Evolutionary conservation across 2,888 invertebrate genomes (phyloP).

Genomic region (Agrotis exclamationis): DNA sequence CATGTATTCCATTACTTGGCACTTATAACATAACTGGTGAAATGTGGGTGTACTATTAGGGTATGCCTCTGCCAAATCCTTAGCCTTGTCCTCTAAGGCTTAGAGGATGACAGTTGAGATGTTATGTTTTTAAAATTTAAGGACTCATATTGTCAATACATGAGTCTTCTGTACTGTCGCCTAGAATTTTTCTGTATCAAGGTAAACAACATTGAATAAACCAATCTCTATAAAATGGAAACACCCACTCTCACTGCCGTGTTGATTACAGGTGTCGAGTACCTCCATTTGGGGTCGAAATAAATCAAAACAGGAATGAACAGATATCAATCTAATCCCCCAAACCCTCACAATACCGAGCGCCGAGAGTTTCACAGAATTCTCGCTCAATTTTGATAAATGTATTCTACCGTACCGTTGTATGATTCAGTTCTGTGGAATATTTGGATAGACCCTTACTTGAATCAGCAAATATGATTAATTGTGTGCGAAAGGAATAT

Average conservation of each 20-base stretch:
- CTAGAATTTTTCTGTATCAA: background rate
- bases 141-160: no score
- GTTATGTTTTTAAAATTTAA: no score
- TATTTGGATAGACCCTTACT: slow-evolving; percentile 15
- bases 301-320: slow-evolving; percentile 65
- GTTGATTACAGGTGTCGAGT: slow-evolving; percentile 51
- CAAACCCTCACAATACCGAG: slow-evolving; percentile 38
- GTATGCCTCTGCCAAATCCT: no score
- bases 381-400: slow-evolving; percentile 48
- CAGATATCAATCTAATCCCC: slow-evolving; percentile 60
- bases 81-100: no score
- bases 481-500: slow-evolving; percentile 6
- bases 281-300: slow-evolving; percentile 35
- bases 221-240: slow-evolving; percentile 7
- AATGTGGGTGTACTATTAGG: no score
- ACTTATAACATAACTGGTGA: no score
- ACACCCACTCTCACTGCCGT: slow-evolving; percentile 10
- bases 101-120: no score
- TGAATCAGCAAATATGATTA: slow-evolving; percentile 23
- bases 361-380: slow-evolving; percentile 44
- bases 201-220: slow-evolving; percentile 1
- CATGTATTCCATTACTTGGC: no score
- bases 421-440: slow-evolving; percentile 25
- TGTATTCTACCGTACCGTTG: slow-evolving; percentile 28
- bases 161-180: no score